Evolutionary conservation across 2,113 vertebrate species (phyloP).

Genomic region (Otus sunia): DNA sequence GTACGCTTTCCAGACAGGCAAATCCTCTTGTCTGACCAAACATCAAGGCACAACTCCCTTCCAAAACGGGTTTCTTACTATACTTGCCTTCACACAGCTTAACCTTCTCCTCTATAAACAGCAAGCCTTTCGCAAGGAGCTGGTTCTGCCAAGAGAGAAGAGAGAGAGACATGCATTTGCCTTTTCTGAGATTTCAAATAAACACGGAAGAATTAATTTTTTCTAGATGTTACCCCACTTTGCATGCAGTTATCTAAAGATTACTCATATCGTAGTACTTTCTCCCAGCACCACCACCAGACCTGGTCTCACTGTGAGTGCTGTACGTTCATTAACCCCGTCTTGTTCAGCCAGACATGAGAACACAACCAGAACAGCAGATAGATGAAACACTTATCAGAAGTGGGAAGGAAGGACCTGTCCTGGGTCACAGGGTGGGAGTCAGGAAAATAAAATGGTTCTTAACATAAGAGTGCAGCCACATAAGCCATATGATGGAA

Average conservation of each 20-base stretch:
- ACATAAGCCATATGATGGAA: background rate
- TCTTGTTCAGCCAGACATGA: background rate
- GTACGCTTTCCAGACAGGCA: background rate
- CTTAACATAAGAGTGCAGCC: background rate
- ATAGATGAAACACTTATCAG: background rate
- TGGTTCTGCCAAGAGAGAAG: slow-evolving; percentile 85
- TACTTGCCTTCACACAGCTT: slow-evolving; percentile 84
- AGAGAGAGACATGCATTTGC: slow-evolving; percentile 37
- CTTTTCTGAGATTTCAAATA: background rate
- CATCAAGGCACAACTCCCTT: slow-evolving; percentile 1
- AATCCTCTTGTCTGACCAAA: background rate
- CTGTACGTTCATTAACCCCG: background rate
- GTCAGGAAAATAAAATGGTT: background rate
- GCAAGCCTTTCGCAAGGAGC: slow-evolving; percentile 88
- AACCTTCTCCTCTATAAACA: slow-evolving; percentile 87
- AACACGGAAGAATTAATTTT: background rate
- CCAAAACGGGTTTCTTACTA: background rate
- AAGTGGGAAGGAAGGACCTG: background rate
- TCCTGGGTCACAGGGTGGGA: background rate
- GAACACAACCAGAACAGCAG: background rate
- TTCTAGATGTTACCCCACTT: background rate
- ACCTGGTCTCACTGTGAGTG: background rate
- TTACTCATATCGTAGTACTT: background rate
- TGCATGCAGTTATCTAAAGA: background rate
- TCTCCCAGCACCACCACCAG: background rate